phyloP scores from a whole-genome alignment of 2,113 vertebrate species.

The Grus americana region DNA sequence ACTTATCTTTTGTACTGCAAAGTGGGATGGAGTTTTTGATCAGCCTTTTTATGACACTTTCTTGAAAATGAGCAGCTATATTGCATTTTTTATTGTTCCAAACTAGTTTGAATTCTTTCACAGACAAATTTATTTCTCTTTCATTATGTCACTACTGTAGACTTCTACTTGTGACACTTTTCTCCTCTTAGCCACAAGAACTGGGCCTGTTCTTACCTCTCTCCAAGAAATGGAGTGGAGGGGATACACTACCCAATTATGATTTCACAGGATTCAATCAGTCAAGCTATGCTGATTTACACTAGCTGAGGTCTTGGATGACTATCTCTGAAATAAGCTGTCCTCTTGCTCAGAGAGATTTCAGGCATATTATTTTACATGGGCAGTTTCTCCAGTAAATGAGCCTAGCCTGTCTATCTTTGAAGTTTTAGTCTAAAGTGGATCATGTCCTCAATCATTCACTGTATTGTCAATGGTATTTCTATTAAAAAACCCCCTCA shows the following conservation, averaged over 20 bases:
- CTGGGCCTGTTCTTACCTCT: neutral
- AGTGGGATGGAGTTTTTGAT: slow-evolving; percentile 36
- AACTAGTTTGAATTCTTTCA: neutral
- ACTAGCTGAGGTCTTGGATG: slow-evolving; percentile 3
- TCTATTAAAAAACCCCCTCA: neutral
- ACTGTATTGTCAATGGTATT: slow-evolving; percentile 19
- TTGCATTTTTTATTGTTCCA: neutral
- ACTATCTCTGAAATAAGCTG: slow-evolving; percentile 47
- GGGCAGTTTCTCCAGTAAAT: slow-evolving; percentile 12
- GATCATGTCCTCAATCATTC: slow-evolving; percentile 48
- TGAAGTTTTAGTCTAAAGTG: slow-evolving; percentile 48
- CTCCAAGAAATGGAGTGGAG: neutral
- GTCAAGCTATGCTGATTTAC: slow-evolving; percentile 24
- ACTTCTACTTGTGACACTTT: neutral
- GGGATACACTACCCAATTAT: neutral
- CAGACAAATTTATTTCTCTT: neutral
- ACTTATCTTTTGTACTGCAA: slow-evolving; percentile 24
- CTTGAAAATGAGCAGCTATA: neutral
- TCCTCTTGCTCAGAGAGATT: slow-evolving; percentile 26
- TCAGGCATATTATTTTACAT: slow-evolving; percentile 46
- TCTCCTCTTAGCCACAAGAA: neutral
- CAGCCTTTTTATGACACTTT: slow-evolving; percentile 7
- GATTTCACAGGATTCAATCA: slow-evolving; percentile 14
- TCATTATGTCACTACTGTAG: neutral
- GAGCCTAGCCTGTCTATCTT: slow-evolving; percentile 10